phyloP scores from a whole-genome alignment of 2,888 invertebrate genomes.

The Rhingia rostrata region DNA sequence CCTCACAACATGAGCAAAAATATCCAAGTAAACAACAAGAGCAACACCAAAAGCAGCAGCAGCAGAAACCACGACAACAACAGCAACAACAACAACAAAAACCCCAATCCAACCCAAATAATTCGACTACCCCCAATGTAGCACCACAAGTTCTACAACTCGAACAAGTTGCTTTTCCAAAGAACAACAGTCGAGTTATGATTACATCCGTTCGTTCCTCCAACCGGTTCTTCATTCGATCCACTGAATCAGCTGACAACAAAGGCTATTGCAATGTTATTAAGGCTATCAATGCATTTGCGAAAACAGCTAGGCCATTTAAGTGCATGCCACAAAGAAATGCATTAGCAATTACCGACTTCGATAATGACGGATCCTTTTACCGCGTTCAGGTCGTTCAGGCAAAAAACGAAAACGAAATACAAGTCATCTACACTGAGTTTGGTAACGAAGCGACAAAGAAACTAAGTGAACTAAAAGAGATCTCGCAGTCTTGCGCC shows the following conservation, averaged over 20 bases:
- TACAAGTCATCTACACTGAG: slow-evolving; percentile 70
- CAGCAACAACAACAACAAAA: neutral
- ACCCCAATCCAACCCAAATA: neutral
- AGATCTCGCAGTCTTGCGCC: slow-evolving; percentile 65
- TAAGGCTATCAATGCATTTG: slow-evolving; percentile 63
- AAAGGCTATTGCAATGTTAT: slow-evolving; percentile 42
- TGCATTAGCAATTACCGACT: slow-evolving; percentile 67
- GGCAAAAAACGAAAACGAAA: slow-evolving; percentile 43
- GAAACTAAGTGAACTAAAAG: slow-evolving; percentile 64
- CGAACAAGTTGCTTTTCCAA: slow-evolving; percentile 50
- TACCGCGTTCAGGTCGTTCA: slow-evolving; percentile 71
- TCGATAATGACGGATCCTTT: slow-evolving; percentile 53
- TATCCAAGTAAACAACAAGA: neutral
- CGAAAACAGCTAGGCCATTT: slow-evolving; percentile 50
- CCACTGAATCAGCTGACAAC: slow-evolving; percentile 38
- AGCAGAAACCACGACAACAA: neutral
- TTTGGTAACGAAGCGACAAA: slow-evolving; percentile 63
- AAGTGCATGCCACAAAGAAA: slow-evolving; percentile 45
- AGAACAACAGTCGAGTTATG: slow-evolving; percentile 47
- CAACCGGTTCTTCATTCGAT: slow-evolving; percentile 71
- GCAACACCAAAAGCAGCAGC: neutral
- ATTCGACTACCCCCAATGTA: neutral
- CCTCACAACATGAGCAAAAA: neutral
- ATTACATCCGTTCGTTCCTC: slow-evolving; percentile 64
- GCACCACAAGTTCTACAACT: slow-evolving; percentile 19